Conservation (phyloP, 2,888 invertebrate species). For the Acanthoscelides obtectus region DNA sequence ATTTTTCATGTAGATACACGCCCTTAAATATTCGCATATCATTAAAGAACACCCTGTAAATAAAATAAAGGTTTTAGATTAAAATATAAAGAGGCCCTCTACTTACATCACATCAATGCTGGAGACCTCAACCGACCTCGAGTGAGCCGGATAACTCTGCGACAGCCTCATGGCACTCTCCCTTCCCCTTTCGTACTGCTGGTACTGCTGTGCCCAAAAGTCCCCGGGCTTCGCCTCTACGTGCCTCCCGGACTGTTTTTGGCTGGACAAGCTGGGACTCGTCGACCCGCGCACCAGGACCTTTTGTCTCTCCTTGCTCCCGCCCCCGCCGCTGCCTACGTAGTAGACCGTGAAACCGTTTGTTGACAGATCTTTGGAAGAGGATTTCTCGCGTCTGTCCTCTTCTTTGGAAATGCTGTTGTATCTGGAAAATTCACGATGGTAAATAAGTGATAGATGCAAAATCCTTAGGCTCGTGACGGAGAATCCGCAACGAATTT, state of each 20-base stretch:
- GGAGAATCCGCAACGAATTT: too few relatives aligned
- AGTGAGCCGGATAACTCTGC: constrained; percentile 54
- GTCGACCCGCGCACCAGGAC: constrained; percentile 49
- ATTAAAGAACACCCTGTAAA: too few relatives aligned
- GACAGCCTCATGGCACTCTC: constrained; percentile 47
- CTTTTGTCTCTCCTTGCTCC: constrained; percentile 42
- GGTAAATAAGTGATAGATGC: too few relatives aligned
- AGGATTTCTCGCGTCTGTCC: constrained; percentile 31
- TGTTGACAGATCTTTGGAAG: constrained; percentile 21
- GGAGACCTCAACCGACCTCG: constrained; percentile 42
- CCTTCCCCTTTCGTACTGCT: constrained; percentile 18
- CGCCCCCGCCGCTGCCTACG: constrained; percentile 35
- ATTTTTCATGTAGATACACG: too few relatives aligned
- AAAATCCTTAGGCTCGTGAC: too few relatives aligned
- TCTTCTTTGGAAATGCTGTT: constrained; percentile 32
- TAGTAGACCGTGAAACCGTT: constrained; percentile 42
- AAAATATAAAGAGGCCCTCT: too few relatives aligned
- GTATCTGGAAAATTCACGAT: too few relatives aligned
- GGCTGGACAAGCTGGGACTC: constrained; percentile 43
- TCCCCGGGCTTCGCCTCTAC: constrained; percentile 49
- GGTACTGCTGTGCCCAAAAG: constrained; percentile 60
- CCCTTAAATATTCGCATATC: too few relatives aligned
- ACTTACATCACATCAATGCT: neutral
- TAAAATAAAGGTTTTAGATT: too few relatives aligned
- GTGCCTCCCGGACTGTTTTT: constrained; percentile 6